Percentiles rank a stretch among this genome's conserved stretches.
phyloP scores from a whole-genome alignment of 2,797 vertebrate species.

The Natrix natrix region DNA sequence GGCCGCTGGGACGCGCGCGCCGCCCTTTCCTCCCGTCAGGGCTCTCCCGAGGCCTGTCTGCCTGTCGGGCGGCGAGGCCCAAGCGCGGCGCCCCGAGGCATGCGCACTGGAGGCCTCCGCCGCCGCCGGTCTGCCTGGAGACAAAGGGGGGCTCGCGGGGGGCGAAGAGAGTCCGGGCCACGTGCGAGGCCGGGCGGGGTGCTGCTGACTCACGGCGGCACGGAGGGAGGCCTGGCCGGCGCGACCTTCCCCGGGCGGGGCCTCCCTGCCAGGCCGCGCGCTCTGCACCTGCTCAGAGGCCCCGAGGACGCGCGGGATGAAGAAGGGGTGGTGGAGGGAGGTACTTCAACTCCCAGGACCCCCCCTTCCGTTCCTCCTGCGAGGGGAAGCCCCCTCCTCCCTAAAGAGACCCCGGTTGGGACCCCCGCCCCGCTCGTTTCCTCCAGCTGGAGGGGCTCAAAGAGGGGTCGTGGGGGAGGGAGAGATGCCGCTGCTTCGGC shows the following conservation, averaged over 20 bases:
- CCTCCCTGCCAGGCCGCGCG: neutral
- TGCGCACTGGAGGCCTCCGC: neutral
- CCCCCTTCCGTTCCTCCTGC: neutral
- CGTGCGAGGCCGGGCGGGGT: neutral
- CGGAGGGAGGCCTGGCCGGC: neutral
- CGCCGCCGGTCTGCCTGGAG: neutral
- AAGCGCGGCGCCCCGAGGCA: neutral
- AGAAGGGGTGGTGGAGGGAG: no score
- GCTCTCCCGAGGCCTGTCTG: no score
- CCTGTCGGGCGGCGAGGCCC: neutral
- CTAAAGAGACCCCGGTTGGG: neutral
- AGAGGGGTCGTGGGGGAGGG: fast-evolving
- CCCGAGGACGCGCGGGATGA: neutral
- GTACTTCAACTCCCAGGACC: neutral
- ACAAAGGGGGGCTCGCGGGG: neutral
- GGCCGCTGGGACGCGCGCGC: neutral
- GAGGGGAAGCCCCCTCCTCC: neutral
- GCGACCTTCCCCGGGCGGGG: no score
- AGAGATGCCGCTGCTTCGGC: neutral
- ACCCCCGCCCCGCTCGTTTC: neutral
- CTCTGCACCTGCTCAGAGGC: neutral
- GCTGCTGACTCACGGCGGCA: neutral
- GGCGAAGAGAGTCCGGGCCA: neutral
- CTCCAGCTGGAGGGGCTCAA: neutral
- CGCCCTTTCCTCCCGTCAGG: neutral